Evolutionary conservation across 1,140 invertebrate species (phyloP), one percentile per base, ranked within the genome.

Genomic region (Nebria ingens): DNA sequence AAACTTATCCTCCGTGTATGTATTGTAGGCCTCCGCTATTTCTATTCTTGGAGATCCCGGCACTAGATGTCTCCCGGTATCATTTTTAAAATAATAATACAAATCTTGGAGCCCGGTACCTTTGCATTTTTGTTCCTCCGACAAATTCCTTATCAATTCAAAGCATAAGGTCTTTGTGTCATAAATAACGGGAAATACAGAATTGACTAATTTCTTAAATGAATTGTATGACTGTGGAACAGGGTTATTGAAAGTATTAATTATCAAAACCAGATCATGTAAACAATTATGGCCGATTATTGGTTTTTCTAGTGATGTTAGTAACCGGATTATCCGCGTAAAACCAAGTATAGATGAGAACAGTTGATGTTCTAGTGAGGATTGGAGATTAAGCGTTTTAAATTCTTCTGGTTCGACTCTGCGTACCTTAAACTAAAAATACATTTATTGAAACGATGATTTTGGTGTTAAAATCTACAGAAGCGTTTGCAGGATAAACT

Each of bases 261-360:
- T 79, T 45, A 89, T 68, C 40, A 89, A 75, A 58, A 89, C 68
- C 2, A 86, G 64, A 70, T 91, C 89, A 54, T 83, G 64, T 29
- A 87, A 74, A 25, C 81, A 64, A 70, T 91, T 91, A 68, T 91
- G 87, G 0, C 84, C 86, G 25, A 89, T 68, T 23, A 91, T 74
- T 19, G 85, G 85, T 73, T 86, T 87, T 58, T 81, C 76, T 13
- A 74, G 63, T 2, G 66, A 61, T 12, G 69, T 65, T 2, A 91
- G 63, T 0, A 83, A 58, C 38, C 79, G 70, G 56, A 88, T 82
- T 13, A 91, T 67, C 66, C 77, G 77, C 11, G 84, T 79, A 66
- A 89, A 87, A 19, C 86, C 87, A 54, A 78, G 58, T 42, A 81
- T 69, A 54, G 71, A 64, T 45, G 77, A 68, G 20, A 84, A 59